Evolutionary conservation across 2,888 invertebrate species (phyloP), one percentile per base, ranked within the genome.

Genomic region (Polydrusus pterygomalis): DNA sequence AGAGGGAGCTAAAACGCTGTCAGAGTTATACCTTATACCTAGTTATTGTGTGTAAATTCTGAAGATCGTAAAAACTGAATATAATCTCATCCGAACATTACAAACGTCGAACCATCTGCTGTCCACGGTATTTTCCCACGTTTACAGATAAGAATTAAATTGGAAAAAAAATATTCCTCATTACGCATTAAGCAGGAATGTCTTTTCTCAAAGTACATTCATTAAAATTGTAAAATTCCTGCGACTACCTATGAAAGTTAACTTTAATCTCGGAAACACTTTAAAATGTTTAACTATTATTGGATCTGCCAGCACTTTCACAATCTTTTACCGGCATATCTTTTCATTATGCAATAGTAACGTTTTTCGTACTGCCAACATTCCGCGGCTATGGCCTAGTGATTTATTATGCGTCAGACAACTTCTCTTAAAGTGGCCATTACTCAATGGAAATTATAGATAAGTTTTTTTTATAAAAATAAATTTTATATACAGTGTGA

Each of bases 331-430:
- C 25, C 25, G 1, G 49, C 15, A 11, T 54, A 38, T 40, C 38
- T 58, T 58, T 58, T 58, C 34, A 58, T 58, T 60, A 60, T 60
- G 11, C 58, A 17, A 60, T 60, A 40, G 38, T n/a, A 47, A 38
- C 1, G 1, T 34, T 60, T 60, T 60, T 38, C 17, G 38, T 17
- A 7, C 38, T 11, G 38, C 38, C 58, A 18, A 60, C 58, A 60
- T 60, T 60, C 58, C 58, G 38, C 10, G 38, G 17, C 15, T 17
- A 58, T 58, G 38, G 34, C 30, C 58, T 10, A 15, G 58, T 38
- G 38, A 38, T 38, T 34, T 58, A 38, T 58, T 38, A 34, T 17
- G 17, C 10, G 38, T 17, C 34, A 58, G 38, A 38, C 10, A 8
- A 58, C 58, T 58, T 58, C n/a, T n/a, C 38, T 34, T 51, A 51